phyloP scores from a whole-genome alignment of 1,140 invertebrate genomes.

The Fopius arisanus region DNA sequence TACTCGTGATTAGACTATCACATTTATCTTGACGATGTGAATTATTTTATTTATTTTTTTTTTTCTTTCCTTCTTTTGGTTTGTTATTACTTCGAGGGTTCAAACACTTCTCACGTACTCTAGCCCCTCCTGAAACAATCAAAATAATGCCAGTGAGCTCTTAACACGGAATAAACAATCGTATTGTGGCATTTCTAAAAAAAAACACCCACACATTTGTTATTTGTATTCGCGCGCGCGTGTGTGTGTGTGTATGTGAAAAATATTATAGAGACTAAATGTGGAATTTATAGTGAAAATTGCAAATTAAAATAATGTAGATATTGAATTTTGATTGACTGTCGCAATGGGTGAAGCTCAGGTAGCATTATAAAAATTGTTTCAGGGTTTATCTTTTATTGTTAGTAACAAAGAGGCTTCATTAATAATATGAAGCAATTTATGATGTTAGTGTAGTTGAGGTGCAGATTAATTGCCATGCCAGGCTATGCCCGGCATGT shows the following conservation, averaged over 20 bases:
- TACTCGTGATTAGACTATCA: background rate
- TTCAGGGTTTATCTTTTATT: conserved; percentile 56
- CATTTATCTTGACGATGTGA: background rate
- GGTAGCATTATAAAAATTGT: conserved; percentile 65
- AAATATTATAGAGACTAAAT: conserved; percentile 14
- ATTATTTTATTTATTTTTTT: background rate
- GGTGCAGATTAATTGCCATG: background rate
- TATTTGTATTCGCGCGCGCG: too few species aligned
- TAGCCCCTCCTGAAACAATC: conserved; percentile 65
- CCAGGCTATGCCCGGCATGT: background rate
- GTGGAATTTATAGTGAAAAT: background rate
- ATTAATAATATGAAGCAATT: background rate
- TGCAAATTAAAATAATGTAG: conserved; percentile 32
- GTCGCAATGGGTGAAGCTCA: conserved; percentile 51
- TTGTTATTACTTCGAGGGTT: background rate
- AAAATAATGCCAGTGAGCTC: conserved; percentile 65
- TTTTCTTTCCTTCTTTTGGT: background rate
- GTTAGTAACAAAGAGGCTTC: background rate
- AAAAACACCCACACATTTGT: too few species aligned
- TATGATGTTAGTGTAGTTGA: background rate
- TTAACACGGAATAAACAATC: background rate
- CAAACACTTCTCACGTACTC: conserved; percentile 17
- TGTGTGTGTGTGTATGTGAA: background rate
- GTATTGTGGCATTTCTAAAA: background rate
- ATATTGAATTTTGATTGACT: conserved; percentile 38